Percentiles rank a stretch among this genome's conserved stretches.
Evolutionary conservation across 1,140 invertebrate genomes (phyloP).

Genomic region (Papilio polytes): DNA sequence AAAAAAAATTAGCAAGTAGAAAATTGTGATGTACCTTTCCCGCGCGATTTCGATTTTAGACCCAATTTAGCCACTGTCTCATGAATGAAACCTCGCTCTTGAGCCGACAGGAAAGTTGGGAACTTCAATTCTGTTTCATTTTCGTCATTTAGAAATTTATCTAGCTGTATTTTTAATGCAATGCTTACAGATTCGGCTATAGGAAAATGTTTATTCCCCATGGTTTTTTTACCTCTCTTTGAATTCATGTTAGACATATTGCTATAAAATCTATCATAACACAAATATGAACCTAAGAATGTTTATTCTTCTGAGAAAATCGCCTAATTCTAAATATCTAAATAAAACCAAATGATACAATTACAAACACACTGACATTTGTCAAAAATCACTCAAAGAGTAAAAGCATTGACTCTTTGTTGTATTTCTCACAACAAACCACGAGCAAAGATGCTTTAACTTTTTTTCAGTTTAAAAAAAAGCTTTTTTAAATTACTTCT

Average conservation of each 20-base stretch:
- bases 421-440: background rate
- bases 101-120: conserved; percentile 89
- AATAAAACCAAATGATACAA: conserved; percentile 24
- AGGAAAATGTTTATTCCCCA: conserved; percentile 72
- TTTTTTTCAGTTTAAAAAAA: background rate
- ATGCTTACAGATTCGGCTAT: conserved; percentile 80
- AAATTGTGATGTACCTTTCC: conserved; percentile 69
- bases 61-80: conserved; percentile 86
- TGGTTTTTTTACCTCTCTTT: conserved; percentile 69
- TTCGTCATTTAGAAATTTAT: conserved; percentile 86
- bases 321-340: background rate
- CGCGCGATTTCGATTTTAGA: conserved; percentile 88
- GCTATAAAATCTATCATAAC: conserved; percentile 16
- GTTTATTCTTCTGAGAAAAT: conserved; percentile 18
- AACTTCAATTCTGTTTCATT: conserved; percentile 86
- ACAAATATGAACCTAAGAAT: background rate
- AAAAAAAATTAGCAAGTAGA: background rate
- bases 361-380: background rate
- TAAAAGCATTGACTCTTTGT: background rate
- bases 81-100: conserved; percentile 92
- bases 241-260: conserved; percentile 63
- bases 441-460: too few species aligned
- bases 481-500: too few species aligned
- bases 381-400: conserved; percentile 20
- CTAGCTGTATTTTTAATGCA: conserved; percentile 83